phyloP scores from a whole-genome alignment of 2,797 vertebrate species.

The Gymnodraco acuticeps region DNA sequence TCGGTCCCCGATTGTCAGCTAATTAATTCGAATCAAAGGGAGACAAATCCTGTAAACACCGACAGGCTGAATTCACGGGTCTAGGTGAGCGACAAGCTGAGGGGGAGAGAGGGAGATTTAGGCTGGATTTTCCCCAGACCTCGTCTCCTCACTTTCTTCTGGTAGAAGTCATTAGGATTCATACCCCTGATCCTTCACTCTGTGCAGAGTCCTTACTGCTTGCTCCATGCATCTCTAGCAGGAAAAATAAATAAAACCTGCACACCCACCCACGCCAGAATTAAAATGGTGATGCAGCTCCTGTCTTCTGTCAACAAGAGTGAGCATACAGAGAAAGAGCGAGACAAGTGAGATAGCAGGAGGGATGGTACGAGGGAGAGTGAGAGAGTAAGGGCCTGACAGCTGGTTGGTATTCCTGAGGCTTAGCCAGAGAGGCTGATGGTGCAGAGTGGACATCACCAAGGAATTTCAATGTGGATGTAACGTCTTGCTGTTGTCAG shows the following conservation, averaged over 20 bases:
- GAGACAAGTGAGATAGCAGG: constrained; percentile 33
- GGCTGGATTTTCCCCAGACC: constrained; percentile 55
- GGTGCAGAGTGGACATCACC: constrained; percentile 79
- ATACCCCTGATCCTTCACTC: constrained; percentile 62
- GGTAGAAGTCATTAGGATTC: constrained; percentile 72
- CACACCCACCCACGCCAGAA: constrained; percentile 58
- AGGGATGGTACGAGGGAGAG: constrained; percentile 40
- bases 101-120: constrained; percentile 52
- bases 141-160: constrained; percentile 49
- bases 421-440: constrained; percentile 73
- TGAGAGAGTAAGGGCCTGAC: constrained; percentile 42
- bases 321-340: constrained; percentile 39
- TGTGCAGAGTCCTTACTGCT: constrained; percentile 37
- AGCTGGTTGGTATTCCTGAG: constrained; percentile 81
- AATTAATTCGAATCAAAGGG: constrained; percentile 72
- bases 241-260: constrained; percentile 44
- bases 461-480: constrained; percentile 78
- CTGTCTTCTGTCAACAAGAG: constrained; percentile 75
- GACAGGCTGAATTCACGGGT: constrained; percentile 26
- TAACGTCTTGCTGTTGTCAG: constrained; percentile 55
- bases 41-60: constrained; percentile 72
- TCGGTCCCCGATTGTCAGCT: constrained; percentile 34
- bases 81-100: constrained; percentile 49
- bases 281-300: constrained; percentile 79
- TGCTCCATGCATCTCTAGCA: constrained; percentile 43